A percentile compares a stretch with the other conserved stretches of the same genome.
Evolutionary conservation across 2,888 invertebrate species (phyloP).

Genomic region (Apamea sordens): DNA sequence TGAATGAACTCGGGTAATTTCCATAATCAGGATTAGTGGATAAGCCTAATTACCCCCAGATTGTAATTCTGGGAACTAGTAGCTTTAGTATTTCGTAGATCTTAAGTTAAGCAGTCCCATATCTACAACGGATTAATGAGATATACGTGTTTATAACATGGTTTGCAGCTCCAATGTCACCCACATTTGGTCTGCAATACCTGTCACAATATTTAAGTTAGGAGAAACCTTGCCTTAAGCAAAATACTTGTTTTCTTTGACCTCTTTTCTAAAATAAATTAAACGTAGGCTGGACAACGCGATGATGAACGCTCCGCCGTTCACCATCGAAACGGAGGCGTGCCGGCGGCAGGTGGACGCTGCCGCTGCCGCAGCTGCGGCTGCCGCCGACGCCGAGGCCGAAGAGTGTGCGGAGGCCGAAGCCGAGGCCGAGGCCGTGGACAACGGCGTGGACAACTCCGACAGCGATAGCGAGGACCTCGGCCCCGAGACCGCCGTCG

Average conservation of each 20-base stretch:
- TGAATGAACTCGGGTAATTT: conserved; percentile 5
- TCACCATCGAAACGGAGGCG: conserved; percentile 84
- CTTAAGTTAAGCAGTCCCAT: not conserved
- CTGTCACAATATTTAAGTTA: conserved; percentile 8
- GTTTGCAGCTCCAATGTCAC: conserved; percentile 5
- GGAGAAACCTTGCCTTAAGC: not conserved
- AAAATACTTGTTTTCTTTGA: not conserved
- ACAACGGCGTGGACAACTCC: conserved; percentile 85
- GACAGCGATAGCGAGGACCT: conserved; percentile 92
- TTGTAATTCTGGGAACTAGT: conserved; percentile 12
- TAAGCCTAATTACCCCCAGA: conserved; percentile 19
- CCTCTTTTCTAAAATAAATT: not conserved
- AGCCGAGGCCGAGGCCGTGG: conserved; percentile 69
- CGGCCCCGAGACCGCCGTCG: conserved; percentile 94
- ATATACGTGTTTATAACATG: not conserved
- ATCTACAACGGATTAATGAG: conserved; percentile 5
- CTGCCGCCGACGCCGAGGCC: conserved; percentile 76
- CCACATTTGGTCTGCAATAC: conserved; percentile 6
- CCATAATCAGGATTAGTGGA: conserved; percentile 19
- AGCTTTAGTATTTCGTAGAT: conserved; percentile 22
- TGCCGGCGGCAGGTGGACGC: conserved; percentile 80
- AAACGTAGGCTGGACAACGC: conserved; percentile 86
- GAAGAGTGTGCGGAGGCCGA: conserved; percentile 75
- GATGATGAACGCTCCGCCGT: conserved; percentile 87
- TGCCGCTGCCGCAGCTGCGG: conserved; percentile 71